A percentile compares a stretch with the other conserved stretches of the same genome.
Evolutionary conservation across 2,797 vertebrate species (phyloP).

Genomic region (Rhincodon typus): DNA sequence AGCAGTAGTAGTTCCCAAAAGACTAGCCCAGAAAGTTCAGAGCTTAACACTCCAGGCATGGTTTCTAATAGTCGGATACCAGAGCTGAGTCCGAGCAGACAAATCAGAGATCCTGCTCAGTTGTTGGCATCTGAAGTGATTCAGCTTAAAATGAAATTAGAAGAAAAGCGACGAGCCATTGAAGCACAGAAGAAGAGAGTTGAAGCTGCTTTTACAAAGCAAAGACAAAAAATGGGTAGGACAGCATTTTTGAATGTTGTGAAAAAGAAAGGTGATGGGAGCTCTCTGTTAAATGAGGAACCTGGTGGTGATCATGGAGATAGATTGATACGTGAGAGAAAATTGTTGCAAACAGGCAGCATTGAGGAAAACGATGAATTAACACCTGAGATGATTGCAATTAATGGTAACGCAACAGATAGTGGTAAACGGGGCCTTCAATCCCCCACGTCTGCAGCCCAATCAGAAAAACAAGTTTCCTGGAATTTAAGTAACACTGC

Average conservation of each 20-base stretch:
- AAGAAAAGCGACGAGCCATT: slow-evolving; percentile 93
- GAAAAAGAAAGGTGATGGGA: slow-evolving; percentile 80
- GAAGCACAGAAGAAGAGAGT: slow-evolving; percentile 98
- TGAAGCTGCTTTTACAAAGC: slow-evolving; percentile 86
- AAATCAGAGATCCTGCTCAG: slow-evolving; percentile 78
- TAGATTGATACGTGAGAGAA: slow-evolving; percentile 56
- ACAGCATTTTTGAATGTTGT: slow-evolving; percentile 91
- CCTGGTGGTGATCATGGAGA: slow-evolving; percentile 64
- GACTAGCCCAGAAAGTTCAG: slow-evolving; percentile 86
- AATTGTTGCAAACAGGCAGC: slow-evolving; percentile 42
- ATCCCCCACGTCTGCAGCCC: slow-evolving; percentile 55
- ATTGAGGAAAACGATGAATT: slow-evolving; percentile 51
- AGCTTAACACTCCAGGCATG: slow-evolving; percentile 77
- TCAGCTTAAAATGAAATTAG: slow-evolving; percentile 86
- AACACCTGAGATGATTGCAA: slow-evolving; percentile 48
- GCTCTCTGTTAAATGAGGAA: slow-evolving; percentile 67
- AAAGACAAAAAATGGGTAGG: slow-evolving; percentile 91
- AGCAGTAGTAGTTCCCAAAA: slow-evolving; percentile 83
- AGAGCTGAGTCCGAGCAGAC: slow-evolving; percentile 69
- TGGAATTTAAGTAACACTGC: slow-evolving; percentile 58
- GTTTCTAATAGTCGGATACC: slow-evolving; percentile 85
- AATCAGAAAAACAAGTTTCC: slow-evolving; percentile 53
- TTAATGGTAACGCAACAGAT: slow-evolving; percentile 44
- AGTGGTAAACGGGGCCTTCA: slow-evolving; percentile 67
- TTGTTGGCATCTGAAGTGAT: slow-evolving; percentile 94